Evolutionary conservation across 2,888 invertebrate genomes (phyloP).

Genomic region (Acronicta psi): DNA sequence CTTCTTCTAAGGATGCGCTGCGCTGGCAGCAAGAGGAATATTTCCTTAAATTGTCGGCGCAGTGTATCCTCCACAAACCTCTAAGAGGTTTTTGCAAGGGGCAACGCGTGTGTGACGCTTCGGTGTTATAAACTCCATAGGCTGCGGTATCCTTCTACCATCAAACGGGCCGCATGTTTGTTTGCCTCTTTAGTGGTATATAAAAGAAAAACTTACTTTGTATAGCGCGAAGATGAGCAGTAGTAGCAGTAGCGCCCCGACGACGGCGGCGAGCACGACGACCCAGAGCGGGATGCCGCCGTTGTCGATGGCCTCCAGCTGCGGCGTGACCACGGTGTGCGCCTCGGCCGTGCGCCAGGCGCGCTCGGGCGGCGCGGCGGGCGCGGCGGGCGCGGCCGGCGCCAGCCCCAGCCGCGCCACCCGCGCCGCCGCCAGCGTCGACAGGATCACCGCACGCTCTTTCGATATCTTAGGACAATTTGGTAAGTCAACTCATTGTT

Average conservation of each 20-base stretch:
- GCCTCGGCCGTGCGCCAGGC: constrained; percentile 91
- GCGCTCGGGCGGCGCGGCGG: constrained; percentile 91
- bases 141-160: too few species aligned
- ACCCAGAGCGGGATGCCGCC: constrained; percentile 95
- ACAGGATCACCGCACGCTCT: constrained; percentile 90
- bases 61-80: too few species aligned
- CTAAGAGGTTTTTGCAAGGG: too few species aligned
- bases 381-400: constrained; percentile 91
- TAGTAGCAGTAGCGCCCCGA: constrained; percentile 94
- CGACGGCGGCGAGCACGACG: constrained; percentile 94
- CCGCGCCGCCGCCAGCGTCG: constrained; percentile 92
- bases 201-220: constrained; percentile 89
- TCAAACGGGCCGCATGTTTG: too few species aligned
- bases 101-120: too few species aligned
- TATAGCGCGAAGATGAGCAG: constrained; percentile 94
- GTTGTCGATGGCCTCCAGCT: constrained; percentile 90
- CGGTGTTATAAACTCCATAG: too few species aligned
- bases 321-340: constrained; percentile 92
- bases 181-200: too few species aligned
- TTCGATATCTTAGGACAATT: constrained; percentile 73
- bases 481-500: too few species aligned
- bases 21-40: too few species aligned
- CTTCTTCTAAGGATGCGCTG: too few species aligned
- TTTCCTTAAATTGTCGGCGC: too few species aligned
- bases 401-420: constrained; percentile 93